Evolutionary conservation across 2,113 vertebrate genomes (phyloP), one percentile per base, ranked within the genome.

Genomic region (Tachycineta bicolor): DNA sequence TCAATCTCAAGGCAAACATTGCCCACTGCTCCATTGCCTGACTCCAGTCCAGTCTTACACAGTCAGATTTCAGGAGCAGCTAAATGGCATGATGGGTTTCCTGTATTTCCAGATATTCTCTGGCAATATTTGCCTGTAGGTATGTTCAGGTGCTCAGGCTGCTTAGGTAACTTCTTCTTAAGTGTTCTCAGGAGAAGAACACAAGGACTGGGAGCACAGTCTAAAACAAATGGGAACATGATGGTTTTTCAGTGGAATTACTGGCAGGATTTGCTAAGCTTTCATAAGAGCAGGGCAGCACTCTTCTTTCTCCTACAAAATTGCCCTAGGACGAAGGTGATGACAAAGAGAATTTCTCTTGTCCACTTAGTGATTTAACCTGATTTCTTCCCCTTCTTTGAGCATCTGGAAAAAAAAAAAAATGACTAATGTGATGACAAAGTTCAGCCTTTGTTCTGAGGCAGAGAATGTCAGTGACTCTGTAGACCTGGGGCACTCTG

Each of bases 401-500:
- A 90, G 73, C 80, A 86, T 70, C 76, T 81, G 50, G 50, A 10
- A 71, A 77, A 73, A 87, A 83, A 76, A 2, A 73, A 87, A 83
- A 76, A 2, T 43, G 50, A 83, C 44, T 70, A 86, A 67, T 6
- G 17, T 37, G 70, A 70, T 77, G 74, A 87, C 56, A 92, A 92
- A 94, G 91, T 89, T 93, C 94, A 94, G 59, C 74, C 69, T 91
- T 85, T 84, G 53, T 89, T 94, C 64, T 44, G 49, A 92, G 83
- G 71, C 1, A 11, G 76, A 86, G 78, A 87, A 93, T 87, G 93
- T 68, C 87, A 76, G 43, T 73, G 91, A 73, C 69, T 93, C 7
- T 53, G 44, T 62, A 58, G 81, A 76, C 74, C 93, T 47, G 84
- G 77, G 93, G 89, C 89, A 33, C 41, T 53, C 76, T 79, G 65